These are phyloP conservation scores for Graptemys geographica DNA, from an alignment of 2,797 vertebrate species.

Conservation along the genomic window DNA sequence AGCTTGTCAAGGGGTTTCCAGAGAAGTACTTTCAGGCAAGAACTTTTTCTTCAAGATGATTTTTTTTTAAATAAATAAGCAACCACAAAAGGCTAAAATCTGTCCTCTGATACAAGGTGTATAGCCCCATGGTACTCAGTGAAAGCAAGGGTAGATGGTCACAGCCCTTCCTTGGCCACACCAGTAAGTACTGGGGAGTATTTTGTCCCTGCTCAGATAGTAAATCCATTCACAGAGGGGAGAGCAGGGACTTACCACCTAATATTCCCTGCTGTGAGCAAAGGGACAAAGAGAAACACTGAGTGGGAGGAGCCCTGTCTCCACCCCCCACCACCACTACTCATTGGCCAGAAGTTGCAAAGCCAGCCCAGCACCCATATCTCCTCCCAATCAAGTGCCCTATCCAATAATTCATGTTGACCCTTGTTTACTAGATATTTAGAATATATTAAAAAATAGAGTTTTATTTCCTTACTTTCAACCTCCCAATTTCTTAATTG, in stretches of 20 bases:
- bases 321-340: not conserved
- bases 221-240: not conserved
- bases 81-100: not conserved
- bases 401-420: not conserved
- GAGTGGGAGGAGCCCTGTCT: not conserved
- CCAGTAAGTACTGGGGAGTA: not conserved
- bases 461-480: not conserved
- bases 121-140: accelerated
- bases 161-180: not conserved
- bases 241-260: not conserved
- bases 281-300: not conserved
- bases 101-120: not conserved
- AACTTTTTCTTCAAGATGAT: not conserved
- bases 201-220: not conserved
- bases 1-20: not conserved
- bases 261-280: not conserved
- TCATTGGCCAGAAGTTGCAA: not conserved
- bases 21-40: not conserved
- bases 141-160: not conserved
- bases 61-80: too few relatives aligned
- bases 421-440: not conserved
- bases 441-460: not conserved
- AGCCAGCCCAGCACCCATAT: not conserved
- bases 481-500: not conserved
- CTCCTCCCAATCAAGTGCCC: not conserved